Percentiles rank a stretch among this genome's conserved stretches.
These are phyloP conservation scores for Leptobrachium leishanense DNA, from an alignment of 2,113 vertebrate genomes.

Conservation along the genomic window DNA sequence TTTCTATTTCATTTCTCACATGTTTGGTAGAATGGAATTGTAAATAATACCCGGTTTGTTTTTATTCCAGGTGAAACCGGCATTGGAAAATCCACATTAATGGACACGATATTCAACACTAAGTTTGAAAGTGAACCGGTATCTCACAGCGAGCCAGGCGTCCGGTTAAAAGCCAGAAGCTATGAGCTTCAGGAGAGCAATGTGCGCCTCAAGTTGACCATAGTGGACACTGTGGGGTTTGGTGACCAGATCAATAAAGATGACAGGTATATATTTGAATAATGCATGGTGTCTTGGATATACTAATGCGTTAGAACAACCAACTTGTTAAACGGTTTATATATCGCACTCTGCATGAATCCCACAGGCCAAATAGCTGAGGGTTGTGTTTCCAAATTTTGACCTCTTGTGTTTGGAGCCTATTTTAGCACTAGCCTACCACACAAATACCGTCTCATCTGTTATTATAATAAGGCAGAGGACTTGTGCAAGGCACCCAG, in stretches of 20 bases:
- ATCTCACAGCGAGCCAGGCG: constrained; percentile 76
- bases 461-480: no score
- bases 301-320: no score
- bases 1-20: no score
- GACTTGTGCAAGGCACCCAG: no score
- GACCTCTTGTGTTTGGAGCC: no score
- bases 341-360: no score
- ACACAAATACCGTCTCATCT: no score
- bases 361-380: no score
- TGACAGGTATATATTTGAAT: constrained; percentile 67
- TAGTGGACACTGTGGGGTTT: constrained; percentile 77
- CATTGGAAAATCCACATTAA: constrained; percentile 78
- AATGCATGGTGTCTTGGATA: neutral
- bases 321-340: no score
- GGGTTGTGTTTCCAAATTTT: no score
- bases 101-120: constrained; percentile 83
- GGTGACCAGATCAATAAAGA: constrained; percentile 83
- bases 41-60: neutral
- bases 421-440: no score
- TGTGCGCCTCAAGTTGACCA: constrained; percentile 76
- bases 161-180: constrained; percentile 78
- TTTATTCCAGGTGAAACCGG: constrained; percentile 70
- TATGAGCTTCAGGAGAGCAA: constrained; percentile 82
- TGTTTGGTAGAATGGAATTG: no score
- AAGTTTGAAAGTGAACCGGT: constrained; percentile 79